Evolutionary conservation across 2,113 vertebrate genomes (phyloP).

Genomic region (Pomatorhinus ruficollis): DNA sequence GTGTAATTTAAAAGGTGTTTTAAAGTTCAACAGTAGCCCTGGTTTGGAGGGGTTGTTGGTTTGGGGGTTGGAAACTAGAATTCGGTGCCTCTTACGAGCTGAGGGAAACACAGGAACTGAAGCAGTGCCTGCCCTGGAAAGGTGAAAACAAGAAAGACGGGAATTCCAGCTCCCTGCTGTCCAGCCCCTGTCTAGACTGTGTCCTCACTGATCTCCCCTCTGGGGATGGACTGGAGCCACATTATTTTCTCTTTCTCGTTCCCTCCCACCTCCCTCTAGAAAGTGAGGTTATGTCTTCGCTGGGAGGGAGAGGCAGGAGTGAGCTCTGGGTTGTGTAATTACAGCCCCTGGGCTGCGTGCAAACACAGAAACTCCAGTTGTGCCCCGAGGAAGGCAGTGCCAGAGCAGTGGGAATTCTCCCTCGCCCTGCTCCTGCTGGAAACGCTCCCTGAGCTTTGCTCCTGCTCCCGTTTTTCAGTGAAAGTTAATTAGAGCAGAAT

Average conservation of each 20-base stretch:
- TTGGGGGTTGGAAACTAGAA: not conserved
- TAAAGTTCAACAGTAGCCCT: not conserved
- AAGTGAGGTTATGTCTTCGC: constrained; percentile 14
- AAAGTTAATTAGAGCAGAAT: not conserved
- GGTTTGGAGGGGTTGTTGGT: not conserved
- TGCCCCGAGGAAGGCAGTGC: not conserved
- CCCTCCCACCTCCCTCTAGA: constrained; percentile 6
- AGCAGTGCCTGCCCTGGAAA: not conserved
- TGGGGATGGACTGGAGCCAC: constrained; percentile 41
- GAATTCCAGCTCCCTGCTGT: constrained; percentile 33
- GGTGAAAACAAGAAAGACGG: constrained; percentile 10
- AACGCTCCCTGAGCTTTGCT: not conserved
- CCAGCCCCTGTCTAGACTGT: constrained; percentile 54
- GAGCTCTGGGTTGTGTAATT: not conserved
- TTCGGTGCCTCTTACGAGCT: not conserved
- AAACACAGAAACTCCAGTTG: not conserved
- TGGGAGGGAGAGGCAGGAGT: not conserved
- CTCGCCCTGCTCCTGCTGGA: not conserved
- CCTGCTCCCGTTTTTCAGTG: not conserved
- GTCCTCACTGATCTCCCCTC: constrained; percentile 18
- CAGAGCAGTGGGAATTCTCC: not conserved
- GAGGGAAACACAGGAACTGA: not conserved
- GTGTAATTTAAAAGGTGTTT: not conserved
- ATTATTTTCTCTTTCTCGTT: constrained; percentile 34
- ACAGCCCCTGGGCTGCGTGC: not conserved